Percentiles rank a stretch among this genome's conserved stretches.
phyloP scores from a whole-genome alignment of 37 sponge, comb jelly and placozoan species.

The Corticium candelabrum region DNA sequence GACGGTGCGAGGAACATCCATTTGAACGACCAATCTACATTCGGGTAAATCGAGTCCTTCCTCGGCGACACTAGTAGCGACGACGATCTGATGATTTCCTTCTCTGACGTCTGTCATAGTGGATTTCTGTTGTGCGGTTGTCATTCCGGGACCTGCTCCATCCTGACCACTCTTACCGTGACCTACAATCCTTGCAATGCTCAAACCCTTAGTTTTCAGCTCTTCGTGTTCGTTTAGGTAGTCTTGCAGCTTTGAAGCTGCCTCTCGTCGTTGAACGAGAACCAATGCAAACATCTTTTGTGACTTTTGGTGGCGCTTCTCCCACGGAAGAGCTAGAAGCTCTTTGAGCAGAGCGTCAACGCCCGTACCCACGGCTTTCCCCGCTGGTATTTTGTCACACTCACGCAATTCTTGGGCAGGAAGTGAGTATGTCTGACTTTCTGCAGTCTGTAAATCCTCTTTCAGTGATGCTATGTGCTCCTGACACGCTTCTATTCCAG shows the following conservation, averaged over 20 bases:
- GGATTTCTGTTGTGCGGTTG: background rate
- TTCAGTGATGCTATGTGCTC: too few relatives aligned
- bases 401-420: background rate
- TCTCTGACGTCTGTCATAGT: background rate
- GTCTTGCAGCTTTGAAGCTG: background rate
- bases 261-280: background rate
- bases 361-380: background rate
- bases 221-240: background rate
- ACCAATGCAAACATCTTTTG: background rate
- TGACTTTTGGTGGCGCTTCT: background rate
- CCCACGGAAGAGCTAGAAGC: background rate
- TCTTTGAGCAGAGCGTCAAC: background rate
- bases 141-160: background rate
- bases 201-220: background rate
- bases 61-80: conserved; percentile 1
- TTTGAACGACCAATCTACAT: background rate
- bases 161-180: background rate
- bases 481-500: background rate
- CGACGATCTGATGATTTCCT: background rate
- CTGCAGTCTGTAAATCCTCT: background rate
- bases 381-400: too few relatives aligned
- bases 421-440: background rate
- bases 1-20: background rate
- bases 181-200: background rate
- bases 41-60: background rate